phyloP scores from a whole-genome alignment of 2,797 vertebrate species.

The Cirrhinus mrigala region DNA sequence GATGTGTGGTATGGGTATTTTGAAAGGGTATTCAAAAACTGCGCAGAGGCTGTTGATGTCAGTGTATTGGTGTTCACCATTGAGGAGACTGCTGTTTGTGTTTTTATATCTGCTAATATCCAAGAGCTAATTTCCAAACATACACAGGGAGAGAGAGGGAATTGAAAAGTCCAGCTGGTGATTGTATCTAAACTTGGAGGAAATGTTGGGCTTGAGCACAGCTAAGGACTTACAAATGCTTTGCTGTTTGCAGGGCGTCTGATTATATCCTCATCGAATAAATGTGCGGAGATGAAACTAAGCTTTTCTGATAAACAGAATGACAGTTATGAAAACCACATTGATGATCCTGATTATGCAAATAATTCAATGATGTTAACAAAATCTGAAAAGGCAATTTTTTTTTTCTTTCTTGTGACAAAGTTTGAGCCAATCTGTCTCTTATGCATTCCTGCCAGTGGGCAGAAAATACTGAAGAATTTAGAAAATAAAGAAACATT shows the following conservation, averaged over 20 bases:
- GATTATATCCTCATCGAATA: constrained; percentile 17
- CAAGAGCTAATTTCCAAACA: constrained; percentile 54
- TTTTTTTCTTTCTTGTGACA: constrained; percentile 92
- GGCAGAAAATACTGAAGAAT: constrained; percentile 93
- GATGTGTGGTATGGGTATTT: constrained; percentile 19
- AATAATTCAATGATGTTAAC: constrained; percentile 67
- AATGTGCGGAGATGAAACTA: constrained; percentile 13
- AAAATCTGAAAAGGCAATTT: constrained; percentile 66
- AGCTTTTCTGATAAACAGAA: constrained; percentile 53
- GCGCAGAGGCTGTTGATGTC: neutral
- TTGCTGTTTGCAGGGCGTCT: constrained; percentile 15
- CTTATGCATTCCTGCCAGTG: constrained; percentile 95
- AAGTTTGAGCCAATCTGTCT: constrained; percentile 97
- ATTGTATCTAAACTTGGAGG: constrained; percentile 53
- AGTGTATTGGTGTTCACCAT: neutral
- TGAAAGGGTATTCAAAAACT: neutral
- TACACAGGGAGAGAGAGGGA: constrained; percentile 5
- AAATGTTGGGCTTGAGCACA: constrained; percentile 26
- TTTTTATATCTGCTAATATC: constrained; percentile 32
- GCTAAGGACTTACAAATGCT: constrained; percentile 35
- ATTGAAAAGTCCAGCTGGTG: constrained; percentile 37
- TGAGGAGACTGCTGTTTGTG: constrained; percentile 9
- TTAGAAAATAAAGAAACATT: constrained; percentile 79
- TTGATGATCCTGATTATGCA: constrained; percentile 80
- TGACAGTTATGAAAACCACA: constrained; percentile 59